A percentile compares a stretch with the other conserved stretches of the same genome.
Conservation (phyloP, 1,140 invertebrate species). For the Maniola jurtina region DNA sequence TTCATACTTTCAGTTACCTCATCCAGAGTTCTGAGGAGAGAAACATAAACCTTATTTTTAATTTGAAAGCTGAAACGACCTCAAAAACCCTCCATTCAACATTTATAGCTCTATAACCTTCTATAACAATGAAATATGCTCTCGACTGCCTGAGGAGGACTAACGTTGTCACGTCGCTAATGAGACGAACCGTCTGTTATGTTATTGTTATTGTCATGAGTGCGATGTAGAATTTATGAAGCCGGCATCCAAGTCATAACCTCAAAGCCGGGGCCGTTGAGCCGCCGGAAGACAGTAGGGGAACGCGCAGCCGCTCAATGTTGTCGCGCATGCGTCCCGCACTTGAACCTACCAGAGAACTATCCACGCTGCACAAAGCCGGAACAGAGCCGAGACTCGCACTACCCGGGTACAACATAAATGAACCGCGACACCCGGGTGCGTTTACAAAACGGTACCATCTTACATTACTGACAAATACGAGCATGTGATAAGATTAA, state of each 20-base stretch:
- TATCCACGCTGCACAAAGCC: constrained; percentile 61
- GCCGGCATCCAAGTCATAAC: constrained; percentile 69
- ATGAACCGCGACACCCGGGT: constrained; percentile 41
- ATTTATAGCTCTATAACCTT: background rate
- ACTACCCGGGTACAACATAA: constrained; percentile 49
- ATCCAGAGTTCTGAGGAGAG: no score
- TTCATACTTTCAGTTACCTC: no score
- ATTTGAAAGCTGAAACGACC: no score
- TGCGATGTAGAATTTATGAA: constrained; percentile 34
- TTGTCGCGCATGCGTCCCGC: constrained; percentile 66
- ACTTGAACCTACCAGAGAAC: constrained; percentile 24
- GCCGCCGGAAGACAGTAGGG: constrained; percentile 46
- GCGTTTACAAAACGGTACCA: constrained; percentile 32
- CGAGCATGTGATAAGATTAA: constrained; percentile 61
- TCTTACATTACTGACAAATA: constrained; percentile 38
- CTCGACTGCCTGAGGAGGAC: constrained; percentile 4
- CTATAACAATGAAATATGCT: background rate
- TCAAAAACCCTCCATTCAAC: background rate
- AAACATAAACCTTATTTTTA: no score
- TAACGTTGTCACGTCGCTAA: constrained; percentile 23
- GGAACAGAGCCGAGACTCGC: constrained; percentile 46
- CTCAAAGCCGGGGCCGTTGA: constrained; percentile 60
- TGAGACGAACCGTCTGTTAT: constrained; percentile 24
- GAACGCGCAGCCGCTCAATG: constrained; percentile 72
- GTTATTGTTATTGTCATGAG: constrained; percentile 32